Evolutionary conservation across 2,888 invertebrate species (phyloP).

Genomic region (Watsonalla binaria): DNA sequence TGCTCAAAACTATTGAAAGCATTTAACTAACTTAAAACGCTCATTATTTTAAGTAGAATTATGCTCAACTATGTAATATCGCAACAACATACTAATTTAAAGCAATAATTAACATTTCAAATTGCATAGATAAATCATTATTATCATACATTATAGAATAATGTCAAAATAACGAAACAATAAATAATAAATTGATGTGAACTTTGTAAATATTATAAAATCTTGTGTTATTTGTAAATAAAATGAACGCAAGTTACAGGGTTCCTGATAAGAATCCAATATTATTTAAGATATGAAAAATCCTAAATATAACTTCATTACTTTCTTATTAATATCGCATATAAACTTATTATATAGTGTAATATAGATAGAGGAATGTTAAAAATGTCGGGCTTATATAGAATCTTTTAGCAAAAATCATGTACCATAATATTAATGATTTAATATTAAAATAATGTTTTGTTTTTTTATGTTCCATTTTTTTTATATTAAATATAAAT

Average conservation of each 20-base stretch:
- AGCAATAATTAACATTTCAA: not conserved
- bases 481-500: not conserved
- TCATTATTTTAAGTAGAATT: not conserved
- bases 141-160: constrained; percentile 24
- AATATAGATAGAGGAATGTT: constrained; percentile 15
- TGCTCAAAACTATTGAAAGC: too few species aligned
- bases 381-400: constrained; percentile 31
- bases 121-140: too few species aligned
- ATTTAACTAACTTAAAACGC: not conserved
- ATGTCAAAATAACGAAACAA: constrained; percentile 37
- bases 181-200: constrained; percentile 18
- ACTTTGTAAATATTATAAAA: not conserved
- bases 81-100: not conserved
- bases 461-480: not conserved
- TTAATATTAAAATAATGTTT: not conserved
- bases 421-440: not conserved
- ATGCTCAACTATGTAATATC: not conserved
- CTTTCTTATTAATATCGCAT: constrained; percentile 1
- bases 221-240: constrained; percentile 23
- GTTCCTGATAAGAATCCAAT: constrained; percentile 42
- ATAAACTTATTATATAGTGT: not conserved
- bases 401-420: constrained; percentile 19
- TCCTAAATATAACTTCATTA: constrained; percentile 2
- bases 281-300: constrained; percentile 11
- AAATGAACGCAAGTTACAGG: constrained; percentile 34